Evolutionary conservation across 2,797 vertebrate species (phyloP), one percentile per base, ranked within the genome.

Genomic region (Rallus crepitans): DNA sequence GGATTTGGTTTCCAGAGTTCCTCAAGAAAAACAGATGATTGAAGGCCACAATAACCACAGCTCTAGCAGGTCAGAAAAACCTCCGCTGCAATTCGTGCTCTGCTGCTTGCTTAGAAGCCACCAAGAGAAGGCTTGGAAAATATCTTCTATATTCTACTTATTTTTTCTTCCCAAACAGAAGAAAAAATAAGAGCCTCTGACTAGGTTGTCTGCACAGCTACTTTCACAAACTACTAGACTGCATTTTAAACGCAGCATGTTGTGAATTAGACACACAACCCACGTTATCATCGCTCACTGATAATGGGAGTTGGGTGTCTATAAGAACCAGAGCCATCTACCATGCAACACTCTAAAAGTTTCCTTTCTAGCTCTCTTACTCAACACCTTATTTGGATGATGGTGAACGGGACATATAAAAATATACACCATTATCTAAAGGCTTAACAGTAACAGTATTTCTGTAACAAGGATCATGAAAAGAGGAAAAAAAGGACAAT

Each of bases 41-140:
- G 11, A 91, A 91, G 48, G 39, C 33, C 71, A 83, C 68, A 60
- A 65, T 25, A 87, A 61, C 47, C 57, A 88, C 6, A 94, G 48
- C 25, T 86, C 40, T 45, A 66, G 39, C 20, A 85, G 55, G 52
- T 61, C 90, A 89, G 66, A 71, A 88, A 93, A 35, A 50, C 14
- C 25, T 79, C 60, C n/a, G 16, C 3, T 42, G 39, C 55, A 90
- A 59, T 50, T 80, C n/a, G 69, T 16, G 40, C 39, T 84, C 80
- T 75, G 77, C 52, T 33, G 37, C 50, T 83, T 59, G 31, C 71
- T 85, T 85, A 71, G 52, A 60, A 93, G 56, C 37, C 72, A 94
- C 63, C 89, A 81, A 50, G 35, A 92, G 25, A 83, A 90, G 89
- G 17, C 31, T n/a, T 88, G 86, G 64, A 65, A 75, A 93, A 69